Conservation (phyloP, 2,888 invertebrate species). For the Apotomis turbidana region DNA sequence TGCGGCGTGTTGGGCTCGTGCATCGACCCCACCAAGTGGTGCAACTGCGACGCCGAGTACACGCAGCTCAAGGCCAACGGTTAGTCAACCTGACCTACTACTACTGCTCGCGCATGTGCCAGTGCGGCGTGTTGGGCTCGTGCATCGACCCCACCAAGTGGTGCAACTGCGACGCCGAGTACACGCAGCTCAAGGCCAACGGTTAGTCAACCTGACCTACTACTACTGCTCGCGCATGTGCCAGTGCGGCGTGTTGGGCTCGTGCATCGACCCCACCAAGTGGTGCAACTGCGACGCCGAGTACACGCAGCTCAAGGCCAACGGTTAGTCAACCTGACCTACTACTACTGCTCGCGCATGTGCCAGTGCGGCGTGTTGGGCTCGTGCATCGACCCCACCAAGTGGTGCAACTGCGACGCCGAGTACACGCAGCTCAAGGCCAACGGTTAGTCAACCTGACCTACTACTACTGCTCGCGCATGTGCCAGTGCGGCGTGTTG, state of each 20-base stretch:
- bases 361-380: no score
- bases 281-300: conserved; percentile 97
- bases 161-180: conserved; percentile 95
- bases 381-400: no score
- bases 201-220: background rate
- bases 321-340: background rate
- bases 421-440: background rate
- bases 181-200: conserved; percentile 1
- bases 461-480: no score
- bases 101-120: conserved; percentile 80
- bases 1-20: conserved; percentile 96
- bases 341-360: no score
- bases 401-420: no score
- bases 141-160: conserved; percentile 93
- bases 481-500: no score
- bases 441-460: no score
- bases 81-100: no score
- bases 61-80: conserved; percentile 3
- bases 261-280: conserved; percentile 91
- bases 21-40: conserved; percentile 93
- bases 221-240: conserved; percentile 79
- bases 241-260: conserved; percentile 93
- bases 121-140: conserved; percentile 94
- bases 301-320: background rate
- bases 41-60: conserved; percentile 93